Percentiles rank a stretch among this genome's conserved stretches.
phyloP scores from a whole-genome alignment of 2,113 vertebrate species.

The Leucosticte australis region DNA sequence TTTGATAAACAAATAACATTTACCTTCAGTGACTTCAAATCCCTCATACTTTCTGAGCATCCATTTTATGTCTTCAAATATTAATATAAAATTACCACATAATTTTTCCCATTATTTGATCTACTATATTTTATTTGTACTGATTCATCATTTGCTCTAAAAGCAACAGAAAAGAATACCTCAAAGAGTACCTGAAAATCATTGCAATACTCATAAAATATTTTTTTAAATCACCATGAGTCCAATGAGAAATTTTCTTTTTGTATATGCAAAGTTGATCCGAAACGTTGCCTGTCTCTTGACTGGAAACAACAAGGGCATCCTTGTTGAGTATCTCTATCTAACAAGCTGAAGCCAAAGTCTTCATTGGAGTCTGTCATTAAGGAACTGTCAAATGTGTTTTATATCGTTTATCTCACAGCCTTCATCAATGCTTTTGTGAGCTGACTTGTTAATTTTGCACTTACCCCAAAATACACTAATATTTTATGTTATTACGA shows the following conservation, averaged over 20 bases:
- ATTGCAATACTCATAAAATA: background rate
- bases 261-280: background rate
- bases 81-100: conserved; percentile 16
- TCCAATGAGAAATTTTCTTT: background rate
- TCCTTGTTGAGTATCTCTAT: background rate
- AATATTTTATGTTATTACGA: background rate
- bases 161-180: background rate
- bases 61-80: conserved; percentile 31
- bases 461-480: background rate
- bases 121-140: background rate
- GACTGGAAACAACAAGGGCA: background rate
- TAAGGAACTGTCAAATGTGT: background rate
- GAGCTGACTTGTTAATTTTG: background rate
- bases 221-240: background rate
- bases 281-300: background rate
- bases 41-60: background rate
- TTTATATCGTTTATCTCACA: background rate
- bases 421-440: background rate
- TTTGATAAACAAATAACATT: conserved; percentile 49
- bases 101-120: background rate
- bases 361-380: background rate
- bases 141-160: background rate
- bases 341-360: background rate
- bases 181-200: background rate
- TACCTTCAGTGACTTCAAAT: conserved; percentile 10